Conservation (phyloP, 1,140 invertebrate genomes). For the Cryptotermes secundus region DNA sequence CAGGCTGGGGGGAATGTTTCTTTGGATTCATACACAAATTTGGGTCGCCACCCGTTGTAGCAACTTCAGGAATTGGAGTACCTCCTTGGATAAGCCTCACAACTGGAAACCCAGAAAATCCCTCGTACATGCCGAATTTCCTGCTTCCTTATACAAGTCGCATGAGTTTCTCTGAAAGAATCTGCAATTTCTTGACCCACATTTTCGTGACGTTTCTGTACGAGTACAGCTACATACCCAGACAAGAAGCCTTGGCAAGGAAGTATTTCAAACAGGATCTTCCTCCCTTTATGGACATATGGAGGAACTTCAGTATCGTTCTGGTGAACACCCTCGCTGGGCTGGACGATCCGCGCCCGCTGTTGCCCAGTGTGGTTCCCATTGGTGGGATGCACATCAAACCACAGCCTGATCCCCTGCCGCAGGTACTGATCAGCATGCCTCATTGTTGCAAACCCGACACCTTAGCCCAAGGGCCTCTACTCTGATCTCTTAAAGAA, state of each 20-base stretch:
- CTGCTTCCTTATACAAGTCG: constrained; percentile 56
- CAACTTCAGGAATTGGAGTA: neutral
- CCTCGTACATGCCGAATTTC: constrained; percentile 56
- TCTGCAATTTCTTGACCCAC: constrained; percentile 50
- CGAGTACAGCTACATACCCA: constrained; percentile 45
- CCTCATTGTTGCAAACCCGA: too few species aligned
- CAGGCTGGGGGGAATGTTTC: neutral
- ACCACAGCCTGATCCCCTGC: constrained; percentile 51
- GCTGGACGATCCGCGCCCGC: constrained; percentile 56
- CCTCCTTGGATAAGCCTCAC: neutral
- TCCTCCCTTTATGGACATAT: constrained; percentile 58
- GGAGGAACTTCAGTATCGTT: constrained; percentile 58
- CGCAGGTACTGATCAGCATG: constrained; percentile 46
- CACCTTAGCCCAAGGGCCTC: too few species aligned
- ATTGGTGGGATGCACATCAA: constrained; percentile 64
- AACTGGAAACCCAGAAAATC: constrained; percentile 57
- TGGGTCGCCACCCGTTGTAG: neutral
- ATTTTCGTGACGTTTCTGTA: constrained; percentile 45
- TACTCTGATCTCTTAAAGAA: too few species aligned
- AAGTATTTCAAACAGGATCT: constrained; percentile 57
- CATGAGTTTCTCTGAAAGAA: constrained; percentile 52
- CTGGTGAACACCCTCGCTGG: constrained; percentile 65
- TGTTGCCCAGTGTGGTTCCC: constrained; percentile 63
- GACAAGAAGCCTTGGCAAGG: constrained; percentile 42
- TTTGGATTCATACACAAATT: constrained; percentile 5